phyloP scores from a whole-genome alignment of 2,113 vertebrate genomes.

The Noctilio leporinus region DNA sequence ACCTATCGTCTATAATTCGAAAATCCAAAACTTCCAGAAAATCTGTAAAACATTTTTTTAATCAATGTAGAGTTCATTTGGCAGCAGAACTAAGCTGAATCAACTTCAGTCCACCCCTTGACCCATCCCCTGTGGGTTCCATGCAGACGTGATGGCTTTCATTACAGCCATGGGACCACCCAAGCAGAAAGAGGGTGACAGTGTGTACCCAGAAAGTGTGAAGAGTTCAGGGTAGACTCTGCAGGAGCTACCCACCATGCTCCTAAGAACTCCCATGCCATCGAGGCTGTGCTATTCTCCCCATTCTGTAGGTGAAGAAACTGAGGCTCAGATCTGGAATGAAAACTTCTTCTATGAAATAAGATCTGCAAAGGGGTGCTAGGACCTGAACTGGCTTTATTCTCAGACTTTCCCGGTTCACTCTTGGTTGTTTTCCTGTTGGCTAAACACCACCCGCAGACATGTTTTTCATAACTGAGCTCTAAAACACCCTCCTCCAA shows the following conservation, averaged over 20 bases:
- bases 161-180: not conserved
- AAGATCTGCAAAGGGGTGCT: not conserved
- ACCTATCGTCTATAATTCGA: not conserved
- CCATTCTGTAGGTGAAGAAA: not conserved
- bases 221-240: not conserved
- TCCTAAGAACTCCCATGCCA: too few species aligned
- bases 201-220: not conserved
- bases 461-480: not conserved
- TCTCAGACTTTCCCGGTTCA: not conserved
- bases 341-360: not conserved
- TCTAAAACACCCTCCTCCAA: not conserved
- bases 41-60: not conserved
- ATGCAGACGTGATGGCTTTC: accelerated
- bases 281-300: not conserved
- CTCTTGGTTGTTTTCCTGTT: not conserved
- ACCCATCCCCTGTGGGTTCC: not conserved
- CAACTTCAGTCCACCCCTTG: not conserved
- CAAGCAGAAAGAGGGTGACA: not conserved
- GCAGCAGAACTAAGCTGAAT: not conserved
- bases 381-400: not conserved
- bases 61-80: not conserved
- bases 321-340: not conserved
- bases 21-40: not conserved
- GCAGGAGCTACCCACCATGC: not conserved
- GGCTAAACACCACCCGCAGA: not conserved